Base-by-base conservation (phyloP, 2,888 invertebrate genomes). In the Cephus sareptanus region DNA sequence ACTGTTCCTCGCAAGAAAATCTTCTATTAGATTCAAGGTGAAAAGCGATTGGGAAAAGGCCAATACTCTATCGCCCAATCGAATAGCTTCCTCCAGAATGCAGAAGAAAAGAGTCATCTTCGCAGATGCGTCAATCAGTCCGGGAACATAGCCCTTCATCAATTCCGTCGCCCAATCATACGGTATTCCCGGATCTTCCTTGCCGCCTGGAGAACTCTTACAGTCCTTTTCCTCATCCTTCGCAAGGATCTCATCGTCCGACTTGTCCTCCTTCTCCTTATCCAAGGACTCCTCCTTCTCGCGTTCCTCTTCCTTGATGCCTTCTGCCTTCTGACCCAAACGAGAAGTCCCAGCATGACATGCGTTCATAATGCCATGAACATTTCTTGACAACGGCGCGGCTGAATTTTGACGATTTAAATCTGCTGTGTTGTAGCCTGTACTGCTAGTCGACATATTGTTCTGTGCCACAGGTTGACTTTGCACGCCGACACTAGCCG, bases 21-120 rank as follows among this genome's bases (percentile, higher is more conserved):
- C 96, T 93, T 99, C 99, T 81, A 99, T 97, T 80, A 98, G 94
- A 93, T 98, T 97, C 83, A 99, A 92, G 0, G 99, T 99, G 85
- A 98, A 96, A 79, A 99, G 93, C 87, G 98, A 98, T 92, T 99
- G 99, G 87, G 98, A 98, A 91, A 99, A 99, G 4, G 99, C 94
- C 77, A 99, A 93, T 79, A 99, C 93, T 81, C 99, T 95, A 92
- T 99, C 99, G 1, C 97, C 98, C 80, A 96, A 91, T 79, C 94
- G 94, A 77, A 99, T 95, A 83, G 98, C 96, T 91, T 98, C 97
- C 84, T 97, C 96, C 75, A 99, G 93, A 81, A 99, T 96, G 84
- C 96, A 96, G 91, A 99, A 97, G 87, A 99, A 95, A 73, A 99
- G 94, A 86, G 97, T 95, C 96, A 99, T 97, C 93, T 99, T 99